phyloP scores from a whole-genome alignment of 2,888 invertebrate genomes.

The Lottia gigantea region DNA sequence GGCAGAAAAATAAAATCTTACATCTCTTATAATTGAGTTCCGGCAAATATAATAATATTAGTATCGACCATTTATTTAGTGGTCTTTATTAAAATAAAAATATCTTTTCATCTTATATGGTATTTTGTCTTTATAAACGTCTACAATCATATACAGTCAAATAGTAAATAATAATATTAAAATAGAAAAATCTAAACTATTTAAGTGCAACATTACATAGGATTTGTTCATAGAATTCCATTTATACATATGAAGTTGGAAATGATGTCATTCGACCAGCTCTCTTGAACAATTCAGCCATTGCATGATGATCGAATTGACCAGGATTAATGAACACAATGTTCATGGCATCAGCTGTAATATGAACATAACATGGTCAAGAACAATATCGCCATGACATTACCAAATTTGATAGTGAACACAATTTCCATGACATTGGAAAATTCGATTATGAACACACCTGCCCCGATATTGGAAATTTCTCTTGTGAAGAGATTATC shows the following conservation, averaged over 20 bases:
- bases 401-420: too few species aligned
- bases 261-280: too few species aligned
- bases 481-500: too few species aligned
- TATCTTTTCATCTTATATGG: constrained; percentile 32
- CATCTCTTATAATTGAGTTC: constrained; percentile 51
- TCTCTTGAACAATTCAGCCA: too few species aligned
- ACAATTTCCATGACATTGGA: too few species aligned
- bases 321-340: too few species aligned
- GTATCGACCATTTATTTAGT: constrained; percentile 38
- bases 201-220: constrained; percentile 41
- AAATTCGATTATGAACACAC: too few species aligned
- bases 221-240: constrained; percentile 28
- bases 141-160: constrained; percentile 31
- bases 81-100: constrained; percentile 50
- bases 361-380: too few species aligned
- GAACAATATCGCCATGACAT: too few species aligned
- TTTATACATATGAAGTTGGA: constrained; percentile 34
- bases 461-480: too few species aligned
- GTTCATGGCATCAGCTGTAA: too few species aligned
- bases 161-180: constrained; percentile 49
- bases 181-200: constrained; percentile 55
- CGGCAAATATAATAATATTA: constrained; percentile 55
- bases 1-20: constrained; percentile 64
- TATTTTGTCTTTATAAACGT: constrained; percentile 16
- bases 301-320: too few species aligned